Evolutionary conservation across 2,113 vertebrate genomes (phyloP), one percentile per base, ranked within the genome.

Genomic region (Cynopterus brachyotis): DNA sequence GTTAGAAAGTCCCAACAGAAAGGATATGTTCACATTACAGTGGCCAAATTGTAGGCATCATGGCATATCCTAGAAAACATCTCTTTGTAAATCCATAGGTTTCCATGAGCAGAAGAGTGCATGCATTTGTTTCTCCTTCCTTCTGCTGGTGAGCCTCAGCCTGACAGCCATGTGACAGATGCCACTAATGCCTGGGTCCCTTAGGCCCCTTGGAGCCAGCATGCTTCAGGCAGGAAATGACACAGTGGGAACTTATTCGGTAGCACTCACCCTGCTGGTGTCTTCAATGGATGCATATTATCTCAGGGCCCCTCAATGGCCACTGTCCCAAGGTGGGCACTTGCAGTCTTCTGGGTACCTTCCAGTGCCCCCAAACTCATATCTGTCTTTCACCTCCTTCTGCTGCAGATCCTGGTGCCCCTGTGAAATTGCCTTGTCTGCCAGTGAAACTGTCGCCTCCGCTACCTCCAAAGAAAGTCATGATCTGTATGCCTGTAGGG

Each of bases 391-490:
- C 22, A 57, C 81, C 89, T 98, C 95, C 96, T 98, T 98, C 55
- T 98, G 20, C 98, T 87, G 2, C 98, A 99, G 99, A 99, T 99
- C 98, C 99, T 98, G 99, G 99, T 85, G 99, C 99, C 98, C 98
- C 99, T 96, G 98, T 99, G 99, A 99, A 99, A 99, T 99, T 99
- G 98, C 99, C 99, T 99, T 99, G 99, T 98, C 99, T 99, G 99
- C 99, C 99, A 95, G 99, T 99, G 95, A 99, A 99, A 98, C 99
- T 99, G 98, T 99, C 99, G 82, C 99, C 99, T 97, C 99, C 99
- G 90, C 99, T 99, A 98, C 99, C 99, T 98, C 99, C 99, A 98
- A 99, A 99, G 99, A 99, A 99, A 99, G 99, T 99, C 98, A 99
- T 99, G 99, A 99, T 99, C 96, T 99, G 99, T 94, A 99, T 99